These are phyloP conservation scores for Torymus tubicola DNA, from an alignment of 2,888 invertebrate species.

Conservation along the genomic window DNA sequence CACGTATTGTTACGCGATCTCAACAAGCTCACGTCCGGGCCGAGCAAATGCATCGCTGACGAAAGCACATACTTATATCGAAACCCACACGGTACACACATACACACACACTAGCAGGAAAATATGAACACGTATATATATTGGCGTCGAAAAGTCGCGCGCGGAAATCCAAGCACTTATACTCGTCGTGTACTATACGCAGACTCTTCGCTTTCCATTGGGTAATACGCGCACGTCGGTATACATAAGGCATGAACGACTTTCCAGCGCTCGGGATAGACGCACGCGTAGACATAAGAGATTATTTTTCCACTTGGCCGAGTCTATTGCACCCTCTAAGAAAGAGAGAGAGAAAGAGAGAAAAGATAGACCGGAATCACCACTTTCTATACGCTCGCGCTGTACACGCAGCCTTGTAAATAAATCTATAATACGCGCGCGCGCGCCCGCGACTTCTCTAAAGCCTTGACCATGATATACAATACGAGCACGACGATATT, in stretches of 20 bases:
- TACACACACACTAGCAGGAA: too few relatives aligned
- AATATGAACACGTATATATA: too few relatives aligned
- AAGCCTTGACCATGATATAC: slow-evolving; percentile 32
- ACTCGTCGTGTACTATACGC: not conserved
- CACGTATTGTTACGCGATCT: not conserved
- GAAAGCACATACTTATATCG: too few relatives aligned
- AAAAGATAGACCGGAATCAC: too few relatives aligned
- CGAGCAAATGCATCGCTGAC: not conserved
- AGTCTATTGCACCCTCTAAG: not conserved
- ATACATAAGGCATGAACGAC: slow-evolving; percentile 69
- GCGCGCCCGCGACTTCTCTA: too few relatives aligned
- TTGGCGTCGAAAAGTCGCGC: not conserved
- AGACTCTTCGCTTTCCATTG: slow-evolving; percentile 65
- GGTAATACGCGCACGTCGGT: slow-evolving; percentile 61
- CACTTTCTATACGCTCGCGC: not conserved
- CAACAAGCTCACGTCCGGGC: not conserved
- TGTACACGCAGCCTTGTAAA: slow-evolving; percentile 3
- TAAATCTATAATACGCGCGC: not conserved
- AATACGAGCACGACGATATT: not conserved
- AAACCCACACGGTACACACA: too few relatives aligned
- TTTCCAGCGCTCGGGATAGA: slow-evolving; percentile 62
- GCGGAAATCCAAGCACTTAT: not conserved
- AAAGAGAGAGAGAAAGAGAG: not conserved
- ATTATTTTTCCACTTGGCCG: too few relatives aligned
- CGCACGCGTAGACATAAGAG: not conserved